Evolutionary conservation across 1,140 invertebrate genomes (phyloP).

Genomic region (Drosophila sulfurigaster): DNA sequence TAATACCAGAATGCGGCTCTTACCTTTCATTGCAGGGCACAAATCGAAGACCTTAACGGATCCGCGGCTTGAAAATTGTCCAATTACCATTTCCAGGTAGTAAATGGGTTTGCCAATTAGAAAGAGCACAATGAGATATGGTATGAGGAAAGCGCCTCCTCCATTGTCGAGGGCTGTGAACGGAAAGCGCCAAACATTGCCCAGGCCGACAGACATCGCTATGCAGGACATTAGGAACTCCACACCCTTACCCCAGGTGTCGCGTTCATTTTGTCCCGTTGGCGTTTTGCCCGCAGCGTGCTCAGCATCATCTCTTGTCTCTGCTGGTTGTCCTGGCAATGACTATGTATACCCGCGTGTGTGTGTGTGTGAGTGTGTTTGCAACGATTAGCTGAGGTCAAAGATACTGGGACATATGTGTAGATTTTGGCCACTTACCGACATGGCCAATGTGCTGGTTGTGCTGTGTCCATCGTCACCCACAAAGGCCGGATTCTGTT

Average conservation of each 20-base stretch:
- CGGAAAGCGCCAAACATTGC: constrained; percentile 95
- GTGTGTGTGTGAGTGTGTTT: neutral
- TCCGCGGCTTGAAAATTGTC: constrained; percentile 89
- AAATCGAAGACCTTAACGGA: constrained; percentile 87
- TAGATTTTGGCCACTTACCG: constrained; percentile 57
- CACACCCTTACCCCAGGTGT: constrained; percentile 90
- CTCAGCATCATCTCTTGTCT: constrained; percentile 31
- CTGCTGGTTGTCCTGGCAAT: constrained; percentile 22
- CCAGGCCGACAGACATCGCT: constrained; percentile 93
- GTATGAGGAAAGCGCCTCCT: constrained; percentile 92
- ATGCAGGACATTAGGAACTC: constrained; percentile 94
- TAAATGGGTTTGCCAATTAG: constrained; percentile 94
- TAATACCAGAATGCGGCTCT: constrained; percentile 25
- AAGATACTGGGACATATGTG: constrained; percentile 17
- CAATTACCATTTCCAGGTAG: constrained; percentile 92
- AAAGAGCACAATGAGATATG: constrained; percentile 91
- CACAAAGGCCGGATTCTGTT: constrained; percentile 73
- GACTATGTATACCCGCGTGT: constrained; percentile 33
- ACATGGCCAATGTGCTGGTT: constrained; percentile 71
- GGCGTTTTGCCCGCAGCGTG: constrained; percentile 48
- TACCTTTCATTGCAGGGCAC: constrained; percentile 87
- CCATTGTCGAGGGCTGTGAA: constrained; percentile 92
- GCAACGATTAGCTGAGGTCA: constrained; percentile 53
- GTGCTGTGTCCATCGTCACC: constrained; percentile 78
- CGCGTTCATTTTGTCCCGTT: constrained; percentile 83